Base-by-base conservation (phyloP, 2,797 vertebrate genomes). In the Eulemur mongoz region DNA sequence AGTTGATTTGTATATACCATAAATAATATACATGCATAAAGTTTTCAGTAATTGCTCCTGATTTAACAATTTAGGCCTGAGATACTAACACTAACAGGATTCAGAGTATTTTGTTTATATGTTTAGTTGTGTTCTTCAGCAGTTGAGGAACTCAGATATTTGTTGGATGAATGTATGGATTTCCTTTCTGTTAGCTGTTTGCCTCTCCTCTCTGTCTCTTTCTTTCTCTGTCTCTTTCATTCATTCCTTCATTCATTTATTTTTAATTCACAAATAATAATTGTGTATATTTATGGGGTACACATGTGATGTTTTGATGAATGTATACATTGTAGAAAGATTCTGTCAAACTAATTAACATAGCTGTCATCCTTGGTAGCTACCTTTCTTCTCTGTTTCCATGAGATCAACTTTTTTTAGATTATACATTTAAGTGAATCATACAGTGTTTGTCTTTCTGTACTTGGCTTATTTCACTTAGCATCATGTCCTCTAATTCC, bases 131-230 rank as follows among this genome's bases (percentile, higher is more conserved):
- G 43, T 92, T 88, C n/a, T 82, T 87, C 35, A 20, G 50, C n/a
- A 40, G 18, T 67, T 38, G 40, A 86, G 20, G 43, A 72, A 57
- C 18, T 65, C 25, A 25, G 32, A 20, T 95, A 65, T 91, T 72
- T 91, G 12, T 35, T 85, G 14, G 80, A 72, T 80, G 30, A 40
- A 57, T 91, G 43, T 57, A 12, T 91, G 63, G n/a, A 35, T 92
- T 95, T 91, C 38, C 57, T 76, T 61, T 63, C 52, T 92, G 75
- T 25, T 91, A 87, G 81, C 7, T 80, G 17, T 86, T 79, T 89
- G 54, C n/a, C n/a, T 83, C 59, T 82, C 59, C 38, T 50, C 25
- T 73, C 15, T 65, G 25, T 15, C 35, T 67, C 23, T 27, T 32
- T 89, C 17, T 40, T 54, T 8, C 23, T 59, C 50, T 54, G 17